Evolutionary conservation across 2,113 vertebrate species (phyloP).

Genomic region (Excalfactoria chinensis): DNA sequence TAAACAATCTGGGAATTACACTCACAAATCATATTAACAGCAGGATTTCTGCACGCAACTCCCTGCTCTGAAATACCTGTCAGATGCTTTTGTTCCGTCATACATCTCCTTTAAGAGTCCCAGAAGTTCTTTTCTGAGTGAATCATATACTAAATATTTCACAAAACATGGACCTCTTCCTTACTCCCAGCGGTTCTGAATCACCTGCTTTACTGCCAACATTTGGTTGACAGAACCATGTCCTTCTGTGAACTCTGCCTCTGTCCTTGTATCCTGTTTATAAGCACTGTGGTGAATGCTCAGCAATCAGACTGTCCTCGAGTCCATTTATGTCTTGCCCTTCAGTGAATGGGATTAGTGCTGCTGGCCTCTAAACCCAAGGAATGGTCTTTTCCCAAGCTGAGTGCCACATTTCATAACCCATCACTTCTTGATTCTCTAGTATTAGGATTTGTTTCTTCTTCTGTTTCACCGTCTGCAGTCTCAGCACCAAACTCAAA

Average conservation of each 20-base stretch:
- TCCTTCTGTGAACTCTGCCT: constrained; percentile 53
- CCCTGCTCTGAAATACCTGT: constrained; percentile 45
- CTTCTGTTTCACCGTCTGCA: background rate
- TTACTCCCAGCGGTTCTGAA: constrained; percentile 71
- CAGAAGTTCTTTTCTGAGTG: constrained; percentile 66
- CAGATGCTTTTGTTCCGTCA: constrained; percentile 59
- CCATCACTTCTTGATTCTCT: background rate
- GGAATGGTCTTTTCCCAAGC: background rate
- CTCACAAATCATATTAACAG: constrained; percentile 67
- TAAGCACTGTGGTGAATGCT: constrained; percentile 24
- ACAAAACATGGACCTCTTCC: constrained; percentile 56
- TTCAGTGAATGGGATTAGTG: background rate
- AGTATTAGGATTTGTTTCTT: background rate
- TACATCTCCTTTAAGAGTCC: constrained; percentile 67
- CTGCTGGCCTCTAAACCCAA: background rate
- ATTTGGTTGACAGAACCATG: constrained; percentile 41
- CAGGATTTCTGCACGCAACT: constrained; percentile 60
- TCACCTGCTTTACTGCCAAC: constrained; percentile 66
- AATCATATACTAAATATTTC: constrained; percentile 71
- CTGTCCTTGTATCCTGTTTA: constrained; percentile 41
- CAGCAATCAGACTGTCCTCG: constrained; percentile 6
- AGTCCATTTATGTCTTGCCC: background rate
- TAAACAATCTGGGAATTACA: constrained; percentile 62
- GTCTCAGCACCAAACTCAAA: constrained; percentile 13
- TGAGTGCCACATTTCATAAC: constrained; percentile 32